Evolutionary conservation across 1,140 invertebrate species (phyloP).

Genomic region (Apolygus lucorum): DNA sequence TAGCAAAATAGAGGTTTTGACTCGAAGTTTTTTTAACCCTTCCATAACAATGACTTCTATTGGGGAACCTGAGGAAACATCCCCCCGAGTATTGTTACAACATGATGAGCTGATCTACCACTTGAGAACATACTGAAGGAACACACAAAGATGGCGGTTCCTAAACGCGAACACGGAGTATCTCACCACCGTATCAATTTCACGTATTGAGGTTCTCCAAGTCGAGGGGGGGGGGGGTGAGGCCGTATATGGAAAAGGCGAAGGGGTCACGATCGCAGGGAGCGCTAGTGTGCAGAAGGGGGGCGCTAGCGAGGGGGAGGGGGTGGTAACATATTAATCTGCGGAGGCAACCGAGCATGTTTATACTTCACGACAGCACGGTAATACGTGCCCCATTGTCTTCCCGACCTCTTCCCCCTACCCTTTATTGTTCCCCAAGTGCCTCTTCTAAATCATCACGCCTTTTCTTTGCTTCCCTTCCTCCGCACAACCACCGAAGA

Average conservation of each 20-base stretch:
- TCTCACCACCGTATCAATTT: neutral
- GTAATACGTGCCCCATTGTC: neutral
- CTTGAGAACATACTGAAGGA: no score
- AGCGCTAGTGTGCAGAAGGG: no score
- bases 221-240: neutral
- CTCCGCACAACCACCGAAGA: no score
- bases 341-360: neutral
- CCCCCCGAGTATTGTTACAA: no score
- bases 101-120: no score
- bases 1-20: no score
- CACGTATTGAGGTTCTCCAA: neutral
- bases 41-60: no score
- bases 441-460: neutral
- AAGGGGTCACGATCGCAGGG: neutral
- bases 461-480: neutral
- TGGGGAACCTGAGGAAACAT: no score
- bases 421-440: neutral
- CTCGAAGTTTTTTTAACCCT: no score
- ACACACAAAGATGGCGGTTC: no score
- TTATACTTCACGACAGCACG: neutral
- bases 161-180: neutral
- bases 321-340: neutral
- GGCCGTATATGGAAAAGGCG: neutral
- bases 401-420: neutral
- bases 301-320: neutral